Conservation (phyloP, 2,113 vertebrate genomes). For the Agelaius phoeniceus region DNA sequence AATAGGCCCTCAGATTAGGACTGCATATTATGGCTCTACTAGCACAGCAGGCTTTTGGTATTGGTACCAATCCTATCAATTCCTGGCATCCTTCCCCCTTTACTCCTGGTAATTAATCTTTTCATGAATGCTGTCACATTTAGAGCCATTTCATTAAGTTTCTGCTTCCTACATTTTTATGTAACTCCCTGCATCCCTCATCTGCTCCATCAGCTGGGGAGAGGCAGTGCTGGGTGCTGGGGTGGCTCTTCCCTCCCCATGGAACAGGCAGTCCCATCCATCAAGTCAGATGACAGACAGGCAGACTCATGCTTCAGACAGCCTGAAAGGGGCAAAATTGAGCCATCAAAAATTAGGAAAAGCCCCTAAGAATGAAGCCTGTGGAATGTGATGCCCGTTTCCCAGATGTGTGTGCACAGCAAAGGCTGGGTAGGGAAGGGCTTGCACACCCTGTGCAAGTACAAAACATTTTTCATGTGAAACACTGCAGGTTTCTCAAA, state of each 20-base stretch:
- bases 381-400: rapidly evolving
- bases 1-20: conserved; percentile 78
- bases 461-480: not conserved
- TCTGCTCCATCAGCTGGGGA: conserved; percentile 30
- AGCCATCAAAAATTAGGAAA: conserved; percentile 13
- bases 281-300: not conserved
- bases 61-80: conserved; percentile 82
- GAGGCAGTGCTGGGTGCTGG: rapidly evolving
- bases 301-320: not conserved
- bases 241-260: rapidly evolving
- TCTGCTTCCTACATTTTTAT: conserved; percentile 57
- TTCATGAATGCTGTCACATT: conserved; percentile 81
- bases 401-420: rapidly evolving
- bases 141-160: conserved; percentile 78
- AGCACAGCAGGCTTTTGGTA: conserved; percentile 77
- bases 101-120: conserved; percentile 87
- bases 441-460: not conserved
- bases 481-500: not conserved
- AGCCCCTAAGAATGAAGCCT: not conserved
- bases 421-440: not conserved
- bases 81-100: conserved; percentile 79
- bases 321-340: conserved; percentile 26
- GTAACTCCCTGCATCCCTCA: conserved; percentile 18
- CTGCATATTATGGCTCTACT: conserved; percentile 76
- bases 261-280: not conserved